Conservation (phyloP, 2,888 invertebrate genomes). For the Deilephila porcellus region DNA sequence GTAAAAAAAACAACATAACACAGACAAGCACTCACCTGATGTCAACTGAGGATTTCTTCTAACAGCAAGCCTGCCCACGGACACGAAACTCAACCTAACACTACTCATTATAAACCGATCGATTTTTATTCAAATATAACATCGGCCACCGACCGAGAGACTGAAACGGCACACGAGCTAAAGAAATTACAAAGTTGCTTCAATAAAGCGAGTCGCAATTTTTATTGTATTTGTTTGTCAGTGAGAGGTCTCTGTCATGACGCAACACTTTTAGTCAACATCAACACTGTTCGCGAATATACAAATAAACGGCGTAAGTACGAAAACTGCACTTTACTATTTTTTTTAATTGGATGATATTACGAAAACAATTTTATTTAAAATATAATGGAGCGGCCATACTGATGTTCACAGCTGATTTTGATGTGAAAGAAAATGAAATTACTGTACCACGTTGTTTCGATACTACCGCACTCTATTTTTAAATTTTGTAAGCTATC, state of each 20-base stretch:
- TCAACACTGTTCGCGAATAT: constrained; percentile 71
- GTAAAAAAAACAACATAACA: constrained; percentile 48
- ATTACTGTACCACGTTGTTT: constrained; percentile 80
- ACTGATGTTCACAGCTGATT: constrained; percentile 85
- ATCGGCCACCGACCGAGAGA: constrained; percentile 69
- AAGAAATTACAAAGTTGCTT: constrained; percentile 66
- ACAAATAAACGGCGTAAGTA: constrained; percentile 69
- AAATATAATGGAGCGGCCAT: constrained; percentile 79
- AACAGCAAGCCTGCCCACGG: constrained; percentile 78
- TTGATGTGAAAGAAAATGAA: constrained; percentile 80
- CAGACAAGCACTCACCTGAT: constrained; percentile 66
- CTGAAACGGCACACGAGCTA: constrained; percentile 60
- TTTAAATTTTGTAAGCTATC: constrained; percentile 36
- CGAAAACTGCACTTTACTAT: constrained; percentile 76
- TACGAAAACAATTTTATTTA: constrained; percentile 79
- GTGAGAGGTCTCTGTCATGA: constrained; percentile 84
- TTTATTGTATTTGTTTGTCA: constrained; percentile 84
- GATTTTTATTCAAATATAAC: constrained; percentile 66
- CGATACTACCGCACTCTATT: constrained; percentile 63
- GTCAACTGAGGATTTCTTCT: constrained; percentile 78
- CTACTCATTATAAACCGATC: constrained; percentile 76
- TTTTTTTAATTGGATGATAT: constrained; percentile 67
- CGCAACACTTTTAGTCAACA: constrained; percentile 83
- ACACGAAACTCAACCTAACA: constrained; percentile 79
- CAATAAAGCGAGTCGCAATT: constrained; percentile 68